phyloP scores from a whole-genome alignment of 2,113 vertebrate genomes.

The Gasterosteus aculeatus region DNA sequence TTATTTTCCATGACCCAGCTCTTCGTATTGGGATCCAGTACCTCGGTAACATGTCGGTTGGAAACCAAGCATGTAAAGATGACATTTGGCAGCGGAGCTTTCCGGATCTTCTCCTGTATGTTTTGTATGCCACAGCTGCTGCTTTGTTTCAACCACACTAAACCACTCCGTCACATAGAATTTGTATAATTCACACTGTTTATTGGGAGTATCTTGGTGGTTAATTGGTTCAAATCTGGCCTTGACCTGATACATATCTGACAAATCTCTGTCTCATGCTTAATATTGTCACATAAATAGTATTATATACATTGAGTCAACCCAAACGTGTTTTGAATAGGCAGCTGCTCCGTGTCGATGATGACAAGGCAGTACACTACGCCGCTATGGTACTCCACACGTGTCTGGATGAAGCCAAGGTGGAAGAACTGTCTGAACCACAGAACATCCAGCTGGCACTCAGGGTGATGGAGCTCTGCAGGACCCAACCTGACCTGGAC shows the following conservation, averaged over 20 bases:
- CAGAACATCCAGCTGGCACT: slow-evolving; percentile 79
- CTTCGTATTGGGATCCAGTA: slow-evolving; percentile 94
- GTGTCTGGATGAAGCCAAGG: slow-evolving; percentile 85
- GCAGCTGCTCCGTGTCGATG: slow-evolving; percentile 82
- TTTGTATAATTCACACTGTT: neutral
- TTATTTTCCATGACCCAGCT: slow-evolving; percentile 74
- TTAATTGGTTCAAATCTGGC: neutral
- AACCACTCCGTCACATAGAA: neutral
- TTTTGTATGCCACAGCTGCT: slow-evolving; percentile 5
- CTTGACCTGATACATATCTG: neutral
- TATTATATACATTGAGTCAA: neutral
- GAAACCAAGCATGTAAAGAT: slow-evolving; percentile 89
- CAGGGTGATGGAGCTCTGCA: slow-evolving; percentile 84
- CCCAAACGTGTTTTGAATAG: slow-evolving; percentile 55
- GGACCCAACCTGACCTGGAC: slow-evolving; percentile 85
- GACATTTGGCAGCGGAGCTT: slow-evolving; percentile 83
- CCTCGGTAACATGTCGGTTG: slow-evolving; percentile 92
- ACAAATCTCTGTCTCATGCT: neutral
- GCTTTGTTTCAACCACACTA: neutral
- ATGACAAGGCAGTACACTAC: slow-evolving; percentile 87
- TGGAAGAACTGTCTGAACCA: slow-evolving; percentile 80
- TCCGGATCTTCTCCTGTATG: slow-evolving; percentile 79
- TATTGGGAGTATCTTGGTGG: neutral
- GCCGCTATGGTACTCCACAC: slow-evolving; percentile 91
- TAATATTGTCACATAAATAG: neutral